Conservation (phyloP, 2,797 vertebrate species). For the Lophius americanus region DNA sequence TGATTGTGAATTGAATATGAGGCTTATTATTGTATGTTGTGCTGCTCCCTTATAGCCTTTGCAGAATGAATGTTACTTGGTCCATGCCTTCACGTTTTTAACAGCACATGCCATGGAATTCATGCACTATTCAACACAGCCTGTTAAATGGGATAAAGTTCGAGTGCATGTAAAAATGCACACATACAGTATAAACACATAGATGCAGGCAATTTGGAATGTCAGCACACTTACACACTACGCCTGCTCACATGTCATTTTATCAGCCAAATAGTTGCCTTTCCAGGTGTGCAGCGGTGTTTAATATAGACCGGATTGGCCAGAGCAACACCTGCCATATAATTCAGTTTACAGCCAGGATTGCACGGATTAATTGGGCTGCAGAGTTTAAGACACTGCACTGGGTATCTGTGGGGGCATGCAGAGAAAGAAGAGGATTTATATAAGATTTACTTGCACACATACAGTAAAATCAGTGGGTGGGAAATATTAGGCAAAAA, state of each 20-base stretch:
- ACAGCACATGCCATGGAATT: slow-evolving; percentile 29
- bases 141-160: slow-evolving; percentile 42
- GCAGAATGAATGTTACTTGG: slow-evolving; percentile 53
- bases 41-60: slow-evolving; percentile 17
- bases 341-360: too few species aligned
- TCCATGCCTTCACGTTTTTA: slow-evolving; percentile 44
- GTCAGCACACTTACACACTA: slow-evolving; percentile 1
- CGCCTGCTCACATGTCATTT: slow-evolving; percentile 3
- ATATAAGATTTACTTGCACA: too few species aligned
- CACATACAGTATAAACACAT: neutral
- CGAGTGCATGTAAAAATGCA: slow-evolving; percentile 19
- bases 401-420: too few species aligned
- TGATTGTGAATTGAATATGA: slow-evolving; percentile 26
- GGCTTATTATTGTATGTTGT: slow-evolving; percentile 29
- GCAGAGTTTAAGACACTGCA: too few species aligned
- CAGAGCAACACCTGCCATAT: slow-evolving; percentile 27
- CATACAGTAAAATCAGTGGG: too few species aligned
- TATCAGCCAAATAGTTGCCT: slow-evolving; percentile 14
- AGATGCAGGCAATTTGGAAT: slow-evolving; percentile 2
- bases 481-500: too few species aligned
- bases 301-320: slow-evolving; percentile 26
- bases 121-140: slow-evolving; percentile 46
- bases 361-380: too few species aligned
- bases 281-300: slow-evolving; percentile 42
- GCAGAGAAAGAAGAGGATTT: too few species aligned